Evolutionary conservation across 37 sponge, comb jelly and placozoan species (phyloP).

Genomic region (Axinella damicornis): DNA sequence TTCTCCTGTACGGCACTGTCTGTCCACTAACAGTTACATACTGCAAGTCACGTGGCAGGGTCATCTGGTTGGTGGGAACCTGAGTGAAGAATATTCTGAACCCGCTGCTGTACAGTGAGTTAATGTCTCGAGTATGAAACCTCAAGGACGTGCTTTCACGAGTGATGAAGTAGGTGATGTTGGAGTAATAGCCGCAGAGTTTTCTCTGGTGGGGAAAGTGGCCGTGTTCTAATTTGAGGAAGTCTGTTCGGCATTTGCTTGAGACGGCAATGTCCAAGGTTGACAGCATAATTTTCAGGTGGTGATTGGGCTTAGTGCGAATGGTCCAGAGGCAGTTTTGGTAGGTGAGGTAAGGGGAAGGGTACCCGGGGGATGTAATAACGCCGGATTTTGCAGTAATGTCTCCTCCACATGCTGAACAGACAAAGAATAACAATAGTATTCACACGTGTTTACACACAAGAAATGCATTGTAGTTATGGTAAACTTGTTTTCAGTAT

Average conservation of each 20-base stretch:
- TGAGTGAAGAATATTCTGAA: conserved; percentile 18
- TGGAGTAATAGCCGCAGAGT: conserved; percentile 31
- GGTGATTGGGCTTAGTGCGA: conserved; percentile 2
- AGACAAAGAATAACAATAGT: not conserved
- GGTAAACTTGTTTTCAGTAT: too few species aligned
- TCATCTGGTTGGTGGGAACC: conserved; percentile 2
- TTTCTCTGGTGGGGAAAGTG: conserved; percentile 32
- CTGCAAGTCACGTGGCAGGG: not conserved
- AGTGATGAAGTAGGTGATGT: conserved; percentile 23
- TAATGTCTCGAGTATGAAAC: conserved; percentile 9
- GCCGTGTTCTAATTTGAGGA: conserved; percentile 40
- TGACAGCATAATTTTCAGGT: conserved; percentile 20
- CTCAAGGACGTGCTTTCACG: not conserved
- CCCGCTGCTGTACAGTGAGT: not conserved
- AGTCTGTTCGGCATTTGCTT: conserved; percentile 34
- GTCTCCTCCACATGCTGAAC: conserved; percentile 7
- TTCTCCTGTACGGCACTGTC: not conserved
- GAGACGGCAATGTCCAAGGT: conserved; percentile 15
- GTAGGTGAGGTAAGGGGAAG: conserved; percentile 30
- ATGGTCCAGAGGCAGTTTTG: conserved; percentile 68
- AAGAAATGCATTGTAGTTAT: too few species aligned
- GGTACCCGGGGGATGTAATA: conserved; percentile 40
- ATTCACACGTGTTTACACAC: too few species aligned
- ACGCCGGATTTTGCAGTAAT: conserved; percentile 14
- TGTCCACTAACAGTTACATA: conserved; percentile 20